Base-by-base conservation (phyloP, 30 jellyfish, hydroid and myxozoan species). In the Pelagia noctiluca region DNA sequence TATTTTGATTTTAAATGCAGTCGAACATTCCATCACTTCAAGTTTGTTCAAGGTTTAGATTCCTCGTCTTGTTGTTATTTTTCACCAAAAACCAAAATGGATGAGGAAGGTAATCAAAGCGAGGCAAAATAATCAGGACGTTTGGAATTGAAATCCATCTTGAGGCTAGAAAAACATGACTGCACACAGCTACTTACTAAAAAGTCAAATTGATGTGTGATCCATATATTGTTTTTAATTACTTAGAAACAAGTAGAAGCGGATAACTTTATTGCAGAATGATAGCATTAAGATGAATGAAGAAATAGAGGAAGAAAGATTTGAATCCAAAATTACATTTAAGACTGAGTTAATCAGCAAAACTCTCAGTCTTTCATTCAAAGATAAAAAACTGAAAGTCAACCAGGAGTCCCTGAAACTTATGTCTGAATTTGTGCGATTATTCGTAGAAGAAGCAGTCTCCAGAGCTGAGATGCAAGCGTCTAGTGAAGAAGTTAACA, bases 391-490 rank as follows among this genome's bases (percentile, higher is more conserved):
- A 57, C 73, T 90, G 54, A 71, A 75, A 54, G 35, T 84, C 12
- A 26, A 37, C 23, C 74, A 65, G 1, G 95, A 84, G 10, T 74
- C 64, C 16, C 42, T 84, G 32, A 34, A 28, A 38, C 25, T 73
- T 47, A 49, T 74, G 71, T 10, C 89, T 19, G 82, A 84, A 38
- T 63, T 84, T 72, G 37, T 84, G 16, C 84, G 74, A 28, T 61
- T 54, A 60, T 84, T 84, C 47, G 82, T 84, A 2, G 65, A 65
- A 28, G 95, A 84, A 35, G 95, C 75, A 16, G 62, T 75, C 22
- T 83, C 64, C n/a, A 71, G 95, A 63, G 37, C 95, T 4, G 66
- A 50, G 63, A 11, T 50, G 33, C 95, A 84, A 73, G 88, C 95
- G 22, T 36, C 34, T 16, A 54, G 50, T 47, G 95, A 84, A 73